A percentile compares a stretch with the other conserved stretches of the same genome.
These are phyloP conservation scores for Hydractinia symbiolongicarpus DNA, from an alignment of 30 jellyfish, hydroid and myxozoan genomes.

Conservation along the genomic window DNA sequence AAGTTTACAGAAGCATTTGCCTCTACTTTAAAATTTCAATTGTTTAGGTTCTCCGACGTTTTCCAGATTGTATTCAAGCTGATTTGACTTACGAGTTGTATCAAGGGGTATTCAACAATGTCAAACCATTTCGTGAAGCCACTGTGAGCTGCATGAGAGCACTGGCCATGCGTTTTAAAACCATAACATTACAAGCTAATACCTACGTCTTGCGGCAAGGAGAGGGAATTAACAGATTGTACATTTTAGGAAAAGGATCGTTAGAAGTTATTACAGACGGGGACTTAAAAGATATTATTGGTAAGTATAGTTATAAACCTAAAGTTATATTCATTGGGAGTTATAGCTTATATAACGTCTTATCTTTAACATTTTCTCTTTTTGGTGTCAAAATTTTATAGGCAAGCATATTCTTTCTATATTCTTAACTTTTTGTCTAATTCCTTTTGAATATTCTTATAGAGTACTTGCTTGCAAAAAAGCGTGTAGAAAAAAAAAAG, in stretches of 20 bases:
- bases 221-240: constrained; percentile 63
- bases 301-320: constrained; percentile 21
- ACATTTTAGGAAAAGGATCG: constrained; percentile 69
- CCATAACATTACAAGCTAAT: constrained; percentile 64
- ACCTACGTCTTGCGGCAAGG: constrained; percentile 72
- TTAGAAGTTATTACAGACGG: constrained; percentile 75
- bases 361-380: too few relatives aligned
- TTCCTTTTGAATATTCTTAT: too few relatives aligned
- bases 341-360: too few relatives aligned
- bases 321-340: too few relatives aligned
- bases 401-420: too few relatives aligned
- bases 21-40: too few relatives aligned
- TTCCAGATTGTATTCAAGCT: constrained; percentile 80
- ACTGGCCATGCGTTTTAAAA: constrained; percentile 67
- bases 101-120: constrained; percentile 57
- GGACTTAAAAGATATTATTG: constrained; percentile 50
- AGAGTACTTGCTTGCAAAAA: too few relatives aligned
- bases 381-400: too few relatives aligned
- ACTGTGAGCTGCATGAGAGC: constrained; percentile 93
- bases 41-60: constrained; percentile 59
- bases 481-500: too few relatives aligned
- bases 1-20: too few relatives aligned
- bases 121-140: constrained; percentile 60
- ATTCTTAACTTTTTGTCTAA: too few relatives aligned
- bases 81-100: constrained; percentile 74